These are phyloP conservation scores for Unio delphinus DNA, from an alignment of 2,888 invertebrate species.

Conservation along the genomic window DNA sequence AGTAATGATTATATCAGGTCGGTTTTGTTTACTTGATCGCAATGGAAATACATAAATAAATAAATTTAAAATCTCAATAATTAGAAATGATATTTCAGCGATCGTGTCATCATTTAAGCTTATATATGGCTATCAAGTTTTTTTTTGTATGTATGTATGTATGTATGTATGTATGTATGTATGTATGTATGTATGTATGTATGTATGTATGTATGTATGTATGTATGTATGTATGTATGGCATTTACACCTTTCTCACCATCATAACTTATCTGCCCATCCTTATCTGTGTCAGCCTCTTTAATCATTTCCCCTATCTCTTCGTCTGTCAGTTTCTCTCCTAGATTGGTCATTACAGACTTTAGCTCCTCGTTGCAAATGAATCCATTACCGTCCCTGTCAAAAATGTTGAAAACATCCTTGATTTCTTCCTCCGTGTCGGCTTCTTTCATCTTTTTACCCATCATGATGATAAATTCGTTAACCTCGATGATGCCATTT, in stretches of 20 bases:
- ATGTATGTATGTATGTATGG: no score
- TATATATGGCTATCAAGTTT: no score
- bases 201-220: no score
- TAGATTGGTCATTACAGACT: constrained; percentile 99
- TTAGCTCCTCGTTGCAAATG: constrained; percentile 97
- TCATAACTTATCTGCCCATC: constrained; percentile 99
- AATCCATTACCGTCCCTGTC: constrained; percentile 99
- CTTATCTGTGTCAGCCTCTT: constrained; percentile 98
- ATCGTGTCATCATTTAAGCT: no score
- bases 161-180: no score
- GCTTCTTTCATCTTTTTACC: constrained; percentile 99
- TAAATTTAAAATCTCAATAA: no score
- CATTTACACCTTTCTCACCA: neutral
- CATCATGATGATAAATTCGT: constrained; percentile 99
- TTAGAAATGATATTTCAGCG: no score
- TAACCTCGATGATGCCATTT: constrained; percentile 99
- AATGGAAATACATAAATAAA: no score
- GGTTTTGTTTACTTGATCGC: no score
- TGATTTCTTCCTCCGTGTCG: constrained; percentile 98
- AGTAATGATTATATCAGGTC: no score
- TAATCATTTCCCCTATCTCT: constrained; percentile 99
- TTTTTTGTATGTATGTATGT: no score
- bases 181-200: no score
- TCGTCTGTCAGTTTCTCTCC: constrained; percentile 99
- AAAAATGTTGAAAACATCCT: constrained; percentile 98